A percentile compares a stretch with the other conserved stretches of the same genome.
Evolutionary conservation across 1,140 invertebrate genomes (phyloP).

Genomic region (Sitobion miscanthi): DNA sequence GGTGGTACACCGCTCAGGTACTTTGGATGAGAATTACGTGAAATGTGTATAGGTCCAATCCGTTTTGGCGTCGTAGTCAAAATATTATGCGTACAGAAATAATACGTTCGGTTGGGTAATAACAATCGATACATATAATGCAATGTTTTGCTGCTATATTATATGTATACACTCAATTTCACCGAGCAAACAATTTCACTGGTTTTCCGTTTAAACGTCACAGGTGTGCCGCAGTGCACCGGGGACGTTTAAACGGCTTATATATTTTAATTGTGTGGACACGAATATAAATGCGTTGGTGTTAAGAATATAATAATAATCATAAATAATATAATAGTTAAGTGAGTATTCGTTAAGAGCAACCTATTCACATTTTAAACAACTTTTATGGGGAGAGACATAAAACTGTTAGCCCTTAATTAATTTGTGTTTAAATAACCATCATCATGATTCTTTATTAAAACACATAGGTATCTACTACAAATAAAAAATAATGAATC

Average conservation of each 20-base stretch:
- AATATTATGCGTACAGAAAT: not conserved
- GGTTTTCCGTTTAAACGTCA: not conserved
- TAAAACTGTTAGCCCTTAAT: not conserved
- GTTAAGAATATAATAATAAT: not conserved
- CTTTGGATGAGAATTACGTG: not conserved
- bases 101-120: not conserved
- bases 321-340: not conserved
- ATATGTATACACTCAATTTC: not conserved
- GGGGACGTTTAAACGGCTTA: not conserved
- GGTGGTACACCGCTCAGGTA: not conserved
- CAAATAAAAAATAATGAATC: too few species aligned
- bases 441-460: not conserved
- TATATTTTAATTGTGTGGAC: not conserved
- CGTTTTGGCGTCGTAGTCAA: not conserved
- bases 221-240: not conserved
- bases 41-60: not conserved
- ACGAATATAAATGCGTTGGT: not conserved
- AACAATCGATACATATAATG: not conserved
- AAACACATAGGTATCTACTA: not conserved
- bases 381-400: not conserved
- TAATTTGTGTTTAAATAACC: not conserved
- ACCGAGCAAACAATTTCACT: not conserved
- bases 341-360: not conserved
- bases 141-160: not conserved
- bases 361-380: not conserved